Evolutionary conservation across 1,140 invertebrate genomes (phyloP), one percentile per base, ranked within the genome.

Genomic region (Stegodyphus mimosarum): DNA sequence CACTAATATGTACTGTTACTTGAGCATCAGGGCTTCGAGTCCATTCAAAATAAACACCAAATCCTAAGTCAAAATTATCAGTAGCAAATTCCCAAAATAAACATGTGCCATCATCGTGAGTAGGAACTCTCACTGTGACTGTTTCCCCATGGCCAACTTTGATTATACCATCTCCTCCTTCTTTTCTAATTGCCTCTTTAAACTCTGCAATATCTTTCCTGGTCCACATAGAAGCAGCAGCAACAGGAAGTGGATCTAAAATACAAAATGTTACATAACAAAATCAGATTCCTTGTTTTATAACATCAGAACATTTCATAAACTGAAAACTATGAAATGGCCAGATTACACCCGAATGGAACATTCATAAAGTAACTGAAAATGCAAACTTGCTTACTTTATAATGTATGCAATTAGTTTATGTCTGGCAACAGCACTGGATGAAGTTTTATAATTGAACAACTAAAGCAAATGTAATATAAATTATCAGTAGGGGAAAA

Each of bases 1-100:
- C 98, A 70, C 95, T 96, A 7, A 99, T 95, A 94, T 84, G 98
- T 93, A 51, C 96, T 94, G 18, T 97, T 94, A 90, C 96, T 95
- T 91, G 73, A 88, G 94, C 95, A 50, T 95, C 94, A 33, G 93
- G 93, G 13, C 95, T 95, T 89, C 96, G 96, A 6, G 94, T 96
- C 97, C 98, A 99, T 91, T 99, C 98, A 91, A 99, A 99, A 90
- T 96, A 99, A 67, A 99, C 94, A 7, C 98, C 99, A 92, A 99
- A 99, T 72, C 98, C 98, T 89, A 99, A 97, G 90, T 99, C 99
- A 90, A 99, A 99, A 89, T 94, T 94, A 90, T 99, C 99, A 0
- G 98, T 99, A 9, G 98, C 97, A 91, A 99, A 99, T 92, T 99
- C 99, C 98, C 98, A 99, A 90, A 98, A 99, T n/a, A 99, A 91